A percentile compares a stretch with the other conserved stretches of the same genome.
phyloP scores from a whole-genome alignment of 2,888 invertebrate species.

The Rotaria socialis region DNA sequence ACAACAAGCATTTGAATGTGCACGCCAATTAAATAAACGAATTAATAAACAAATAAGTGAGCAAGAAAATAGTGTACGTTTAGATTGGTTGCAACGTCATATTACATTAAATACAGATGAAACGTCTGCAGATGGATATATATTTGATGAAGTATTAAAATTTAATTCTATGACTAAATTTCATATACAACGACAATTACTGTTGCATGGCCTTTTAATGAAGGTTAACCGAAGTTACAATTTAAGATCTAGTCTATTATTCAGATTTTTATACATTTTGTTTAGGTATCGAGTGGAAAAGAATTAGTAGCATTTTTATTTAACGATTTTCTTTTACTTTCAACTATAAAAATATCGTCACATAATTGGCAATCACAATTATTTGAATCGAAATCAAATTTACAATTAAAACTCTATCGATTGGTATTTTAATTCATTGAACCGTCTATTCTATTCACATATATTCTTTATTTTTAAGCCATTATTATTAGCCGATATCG shows the following conservation, averaged over 20 bases:
- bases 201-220: slow-evolving; percentile 3
- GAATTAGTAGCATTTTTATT: too few relatives aligned
- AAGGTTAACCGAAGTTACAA: not conserved
- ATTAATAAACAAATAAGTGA: slow-evolving; percentile 67
- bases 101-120: not conserved
- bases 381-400: slow-evolving; percentile 5
- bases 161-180: not conserved
- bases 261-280: too few relatives aligned
- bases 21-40: slow-evolving; percentile 63
- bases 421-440: not conserved
- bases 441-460: not conserved
- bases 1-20: slow-evolving; percentile 67
- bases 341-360: slow-evolving; percentile 52
- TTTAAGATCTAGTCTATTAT: too few relatives aligned
- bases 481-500: slow-evolving; percentile 2
- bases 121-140: slow-evolving; percentile 61
- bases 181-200: slow-evolving; percentile 51
- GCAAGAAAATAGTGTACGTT: slow-evolving; percentile 67
- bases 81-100: slow-evolving; percentile 56
- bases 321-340: slow-evolving; percentile 57
- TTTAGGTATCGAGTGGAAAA: too few relatives aligned
- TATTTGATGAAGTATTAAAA: slow-evolving; percentile 21
- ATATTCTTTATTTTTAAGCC: not conserved
- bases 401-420: slow-evolving; percentile 22
- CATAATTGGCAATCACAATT: slow-evolving; percentile 24